Base-by-base conservation (phyloP, 2,888 invertebrate genomes). In the Chesias legatella region DNA sequence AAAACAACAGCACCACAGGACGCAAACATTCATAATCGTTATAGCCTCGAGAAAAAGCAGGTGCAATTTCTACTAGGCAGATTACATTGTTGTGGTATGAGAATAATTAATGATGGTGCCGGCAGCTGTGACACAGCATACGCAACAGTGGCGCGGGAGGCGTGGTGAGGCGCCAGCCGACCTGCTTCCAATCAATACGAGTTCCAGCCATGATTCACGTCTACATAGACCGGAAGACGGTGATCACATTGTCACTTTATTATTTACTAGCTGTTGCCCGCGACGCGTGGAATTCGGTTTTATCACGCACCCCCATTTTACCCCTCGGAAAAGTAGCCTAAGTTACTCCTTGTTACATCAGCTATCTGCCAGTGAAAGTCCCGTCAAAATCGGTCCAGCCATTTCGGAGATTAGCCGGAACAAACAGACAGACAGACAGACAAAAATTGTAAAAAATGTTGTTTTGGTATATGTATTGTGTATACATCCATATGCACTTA, bases 151-250 rank as follows among this genome's bases (percentile, higher is more conserved):
- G 13, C 6, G 35, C 24, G 30, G 61, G 56, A 74, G 83, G 83
- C 81, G 83, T 79, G 84, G 80, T 71, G 53, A 73, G 84, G 83
- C 84, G 84, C 85, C 83, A 60, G 58, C 43, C 35, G 63, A 68
- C 70, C 67, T 73, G 76, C 64, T 73, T 33, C 46, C 52, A 55
- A 50, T 52, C 52, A 48, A 48, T 58, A 55, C 53, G 41, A 43
- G 55, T 53, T 53, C 51, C 54, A 46, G 49, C 52, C 40, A 74
- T 78, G 79, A 81, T 77, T 82, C 76, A 78, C 64, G 59, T 51
- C 43, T 60, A 60, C 63, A 64, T 63, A 61, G 36, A 25, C 13
- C 36, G 22, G 45, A 25, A 45, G 45, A 54, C 58, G 58, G 60
- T 62, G 31, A 21, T 41, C 27, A 11, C 35, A 44, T 36, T 40